phyloP scores from a whole-genome alignment of 2,888 invertebrate genomes.

The Perizoma affinitatum region DNA sequence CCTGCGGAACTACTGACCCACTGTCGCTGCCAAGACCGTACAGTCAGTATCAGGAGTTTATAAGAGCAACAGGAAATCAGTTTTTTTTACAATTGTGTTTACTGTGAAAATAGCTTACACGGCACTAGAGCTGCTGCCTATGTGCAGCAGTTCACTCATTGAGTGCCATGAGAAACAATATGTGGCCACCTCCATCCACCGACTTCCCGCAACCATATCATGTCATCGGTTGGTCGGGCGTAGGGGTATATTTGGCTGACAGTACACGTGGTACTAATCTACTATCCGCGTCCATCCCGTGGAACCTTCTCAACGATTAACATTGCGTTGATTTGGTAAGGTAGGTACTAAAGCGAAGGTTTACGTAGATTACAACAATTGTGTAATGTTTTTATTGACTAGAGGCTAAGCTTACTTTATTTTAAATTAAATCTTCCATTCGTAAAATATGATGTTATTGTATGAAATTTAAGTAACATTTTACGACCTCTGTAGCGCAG shows the following conservation, averaged over 20 bases:
- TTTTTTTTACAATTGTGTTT: no score
- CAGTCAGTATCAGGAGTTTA: conserved; percentile 6
- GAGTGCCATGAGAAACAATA: no score
- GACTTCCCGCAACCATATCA: no score
- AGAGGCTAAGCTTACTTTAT: neutral
- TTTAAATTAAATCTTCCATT: no score
- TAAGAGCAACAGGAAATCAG: neutral
- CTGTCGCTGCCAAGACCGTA: conserved; percentile 62
- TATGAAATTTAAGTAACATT: no score
- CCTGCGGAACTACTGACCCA: conserved; percentile 82
- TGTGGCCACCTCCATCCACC: no score
- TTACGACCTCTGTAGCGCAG: no score
- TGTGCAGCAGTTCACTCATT: no score
- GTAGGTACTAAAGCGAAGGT: conserved; percentile 9
- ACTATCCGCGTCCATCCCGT: conserved; percentile 52
- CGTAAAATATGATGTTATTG: no score
- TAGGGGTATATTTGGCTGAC: neutral
- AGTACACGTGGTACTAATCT: conserved; percentile 10
- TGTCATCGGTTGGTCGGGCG: no score
- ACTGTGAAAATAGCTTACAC: no score
- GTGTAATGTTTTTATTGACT: conserved; percentile 17
- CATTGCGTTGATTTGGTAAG: conserved; percentile 51
- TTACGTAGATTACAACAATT: conserved; percentile 13
- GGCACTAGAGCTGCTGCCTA: no score
- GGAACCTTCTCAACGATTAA: conserved; percentile 48